Evolutionary conservation across 1,140 invertebrate genomes (phyloP), one percentile per base, ranked within the genome.

Genomic region (Ceratina japonica): DNA sequence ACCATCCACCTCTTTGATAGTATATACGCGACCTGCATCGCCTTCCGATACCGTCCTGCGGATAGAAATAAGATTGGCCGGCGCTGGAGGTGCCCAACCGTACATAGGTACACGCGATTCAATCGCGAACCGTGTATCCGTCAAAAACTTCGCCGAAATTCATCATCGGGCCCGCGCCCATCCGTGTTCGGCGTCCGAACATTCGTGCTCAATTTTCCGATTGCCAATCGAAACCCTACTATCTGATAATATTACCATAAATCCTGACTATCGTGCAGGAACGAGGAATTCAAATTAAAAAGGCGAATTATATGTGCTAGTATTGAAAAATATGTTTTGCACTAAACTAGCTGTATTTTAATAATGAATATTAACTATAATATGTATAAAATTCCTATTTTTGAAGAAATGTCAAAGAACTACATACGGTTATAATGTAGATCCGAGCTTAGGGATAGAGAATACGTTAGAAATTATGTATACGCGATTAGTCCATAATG

Each of bases 51-150:
- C 69, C 69, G 70, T 78, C 58, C 76, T 52, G 52, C 24, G 61
- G 81, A 81, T 81, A 86, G 78, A 81, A 86, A 86, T 86, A 86
- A 86, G 78, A 81, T 86, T 76, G 85, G 44, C 56, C 72, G 12
- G 15, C 49, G 56, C 31, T 70, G 22, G 54, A 69, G 24, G 12
- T 54, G 24, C 37, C 2, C 22, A 31, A 52, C 58, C 54, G 56
- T 65, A 62, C 54, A 22, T 61, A 54, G 15, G 3, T 62, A 37
- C 73, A 74, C 69, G 73, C 80, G 81, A 86, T 81, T 78, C 52
- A 59, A 81, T 75, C 75, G 52, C 37, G 62, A 68, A 63, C 44
- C 44, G 31, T 24, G 44, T 73, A 65, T 65, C 5, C 77, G 52
- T 80, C 66, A 80, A 71, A 75, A 82, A 52, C 44, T 68, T 27